A percentile compares a stretch with the other conserved stretches of the same genome.
Evolutionary conservation across 2,888 invertebrate species (phyloP).

Genomic region (Hedychridium roseum): DNA sequence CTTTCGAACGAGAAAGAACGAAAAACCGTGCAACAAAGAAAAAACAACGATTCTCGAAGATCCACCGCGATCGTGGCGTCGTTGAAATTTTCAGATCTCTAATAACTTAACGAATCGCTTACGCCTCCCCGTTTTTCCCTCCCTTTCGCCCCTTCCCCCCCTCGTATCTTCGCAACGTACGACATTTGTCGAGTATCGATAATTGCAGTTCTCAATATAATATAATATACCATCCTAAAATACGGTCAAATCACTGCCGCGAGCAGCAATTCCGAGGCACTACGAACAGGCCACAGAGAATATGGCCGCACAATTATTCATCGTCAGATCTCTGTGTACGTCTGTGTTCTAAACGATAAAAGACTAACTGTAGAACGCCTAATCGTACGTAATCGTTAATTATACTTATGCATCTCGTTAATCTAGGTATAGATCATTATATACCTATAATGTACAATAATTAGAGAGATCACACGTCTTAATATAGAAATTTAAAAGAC

Average conservation of each 20-base stretch:
- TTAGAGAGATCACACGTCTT: slow-evolving; percentile 65
- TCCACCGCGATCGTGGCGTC: slow-evolving; percentile 36
- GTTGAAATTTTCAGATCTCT: slow-evolving; percentile 36
- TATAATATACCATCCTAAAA: slow-evolving; percentile 62
- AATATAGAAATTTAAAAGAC: slow-evolving; percentile 63
- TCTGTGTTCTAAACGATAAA: slow-evolving; percentile 52
- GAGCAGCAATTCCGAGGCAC: slow-evolving; percentile 65
- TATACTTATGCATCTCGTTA: slow-evolving; percentile 50
- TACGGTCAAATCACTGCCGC: slow-evolving; percentile 63
- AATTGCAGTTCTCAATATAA: slow-evolving; percentile 58
- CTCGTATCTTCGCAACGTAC: slow-evolving; percentile 45
- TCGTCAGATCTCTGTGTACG: slow-evolving; percentile 58
- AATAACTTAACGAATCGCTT: slow-evolving; percentile 58
- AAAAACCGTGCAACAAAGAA: not conserved
- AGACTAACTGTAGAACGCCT: slow-evolving; percentile 47
- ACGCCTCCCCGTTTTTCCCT: slow-evolving; percentile 31
- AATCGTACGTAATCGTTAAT: slow-evolving; percentile 47
- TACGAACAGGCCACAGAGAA: slow-evolving; percentile 63
- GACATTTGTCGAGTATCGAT: slow-evolving; percentile 59
- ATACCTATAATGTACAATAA: slow-evolving; percentile 61
- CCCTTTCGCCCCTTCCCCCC: slow-evolving; percentile 4
- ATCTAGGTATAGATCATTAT: slow-evolving; percentile 56
- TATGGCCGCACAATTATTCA: slow-evolving; percentile 63
- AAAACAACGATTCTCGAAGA: not conserved
- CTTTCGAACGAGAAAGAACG: not conserved